Conservation (phyloP, 2,888 invertebrate genomes). For the Melanostoma mellinum region DNA sequence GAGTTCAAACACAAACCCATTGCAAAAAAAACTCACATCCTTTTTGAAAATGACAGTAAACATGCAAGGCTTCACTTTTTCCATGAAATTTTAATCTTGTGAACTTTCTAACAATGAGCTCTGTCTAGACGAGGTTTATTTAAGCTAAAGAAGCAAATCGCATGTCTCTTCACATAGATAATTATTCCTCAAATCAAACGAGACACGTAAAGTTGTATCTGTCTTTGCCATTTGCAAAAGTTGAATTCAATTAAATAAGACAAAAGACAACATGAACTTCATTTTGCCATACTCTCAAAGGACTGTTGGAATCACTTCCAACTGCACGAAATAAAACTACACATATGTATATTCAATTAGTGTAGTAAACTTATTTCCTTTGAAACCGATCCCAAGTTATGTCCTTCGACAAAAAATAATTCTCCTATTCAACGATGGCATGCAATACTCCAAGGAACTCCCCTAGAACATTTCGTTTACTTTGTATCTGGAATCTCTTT, state of each 20-base stretch:
- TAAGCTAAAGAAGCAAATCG: slow-evolving; percentile 43
- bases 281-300: slow-evolving; percentile 12
- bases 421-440: background rate
- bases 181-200: background rate
- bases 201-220: slow-evolving; percentile 16
- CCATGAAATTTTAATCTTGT: background rate
- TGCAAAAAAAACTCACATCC: too few relatives aligned
- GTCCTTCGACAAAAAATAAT: slow-evolving; percentile 38
- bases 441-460: slow-evolving; percentile 27
- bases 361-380: slow-evolving; percentile 14
- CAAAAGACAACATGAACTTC: slow-evolving; percentile 13
- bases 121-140: slow-evolving; percentile 47
- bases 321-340: slow-evolving; percentile 3
- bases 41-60: slow-evolving; percentile 5
- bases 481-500: slow-evolving; percentile 53
- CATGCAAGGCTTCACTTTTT: slow-evolving; percentile 30
- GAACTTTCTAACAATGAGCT: slow-evolving; percentile 1
- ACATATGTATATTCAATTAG: slow-evolving; percentile 13
- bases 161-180: slow-evolving; percentile 26
- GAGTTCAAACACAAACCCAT: too few relatives aligned
- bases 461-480: slow-evolving; percentile 43
- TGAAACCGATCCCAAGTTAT: slow-evolving; percentile 21
- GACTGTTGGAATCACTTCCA: slow-evolving; percentile 12
- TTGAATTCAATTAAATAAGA: slow-evolving; percentile 4
- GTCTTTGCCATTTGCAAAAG: slow-evolving; percentile 8